Evolutionary conservation across 2,113 vertebrate species (phyloP).

Genomic region (Epinephelus lanceolatus): DNA sequence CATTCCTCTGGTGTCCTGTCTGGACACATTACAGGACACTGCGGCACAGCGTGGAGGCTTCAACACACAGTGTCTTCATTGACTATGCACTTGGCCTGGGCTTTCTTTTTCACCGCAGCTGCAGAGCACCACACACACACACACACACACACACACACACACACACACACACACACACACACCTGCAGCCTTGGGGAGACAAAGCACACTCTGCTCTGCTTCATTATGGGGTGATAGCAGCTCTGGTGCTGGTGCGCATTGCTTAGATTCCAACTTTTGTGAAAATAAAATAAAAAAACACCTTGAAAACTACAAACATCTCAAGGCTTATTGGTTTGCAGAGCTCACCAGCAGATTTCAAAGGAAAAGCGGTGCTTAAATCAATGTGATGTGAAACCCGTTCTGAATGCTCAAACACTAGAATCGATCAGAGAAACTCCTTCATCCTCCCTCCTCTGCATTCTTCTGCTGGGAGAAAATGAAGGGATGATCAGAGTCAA

Average conservation of each 20-base stretch:
- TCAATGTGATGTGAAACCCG: constrained; percentile 20
- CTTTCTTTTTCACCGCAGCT: constrained; percentile 70
- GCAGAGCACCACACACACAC: constrained; percentile 55
- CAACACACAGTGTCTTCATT: constrained; percentile 78
- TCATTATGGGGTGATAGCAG: constrained; percentile 33
- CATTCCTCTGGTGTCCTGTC: constrained; percentile 72
- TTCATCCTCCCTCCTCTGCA: constrained; percentile 1
- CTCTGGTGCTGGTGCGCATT: constrained; percentile 7
- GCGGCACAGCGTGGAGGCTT: constrained; percentile 68
- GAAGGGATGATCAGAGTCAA: constrained; percentile 26
- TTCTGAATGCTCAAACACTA: constrained; percentile 32
- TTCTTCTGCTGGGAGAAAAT: constrained; percentile 7
- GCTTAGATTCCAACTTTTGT: constrained; percentile 10
- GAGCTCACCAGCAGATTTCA: constrained; percentile 13
- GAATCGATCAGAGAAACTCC: constrained; percentile 40
- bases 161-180: constrained; percentile 42
- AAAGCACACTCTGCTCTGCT: constrained; percentile 36
- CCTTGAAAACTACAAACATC: constrained; percentile 18
- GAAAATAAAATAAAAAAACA: background rate
- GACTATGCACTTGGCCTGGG: constrained; percentile 62
- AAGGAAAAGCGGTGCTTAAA: constrained; percentile 7
- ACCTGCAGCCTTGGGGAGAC: constrained; percentile 68
- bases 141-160: constrained; percentile 35
- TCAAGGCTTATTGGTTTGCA: constrained; percentile 38
- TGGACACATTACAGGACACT: constrained; percentile 74